Conservation (phyloP, 1,140 invertebrate genomes). For the Aphelenchoides avenae region DNA sequence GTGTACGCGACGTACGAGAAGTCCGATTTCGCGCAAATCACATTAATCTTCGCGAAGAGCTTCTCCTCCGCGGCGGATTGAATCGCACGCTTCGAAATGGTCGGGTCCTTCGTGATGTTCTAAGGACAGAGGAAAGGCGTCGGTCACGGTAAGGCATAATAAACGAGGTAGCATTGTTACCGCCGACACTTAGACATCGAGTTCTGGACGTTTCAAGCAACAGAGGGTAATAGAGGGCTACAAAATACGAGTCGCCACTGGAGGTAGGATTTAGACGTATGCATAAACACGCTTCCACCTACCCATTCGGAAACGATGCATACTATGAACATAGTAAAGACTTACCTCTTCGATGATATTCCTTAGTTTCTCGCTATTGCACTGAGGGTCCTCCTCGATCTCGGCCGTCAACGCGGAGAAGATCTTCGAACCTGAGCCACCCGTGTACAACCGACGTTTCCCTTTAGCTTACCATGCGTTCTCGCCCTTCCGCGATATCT, state of each 20-base stretch:
- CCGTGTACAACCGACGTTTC: no score
- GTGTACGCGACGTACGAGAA: slow-evolving; percentile 57
- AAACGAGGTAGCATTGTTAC: no score
- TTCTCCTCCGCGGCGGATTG: slow-evolving; percentile 59
- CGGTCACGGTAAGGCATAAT: no score
- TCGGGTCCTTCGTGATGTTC: slow-evolving; percentile 55
- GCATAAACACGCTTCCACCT: slow-evolving; percentile 16
- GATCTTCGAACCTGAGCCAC: no score
- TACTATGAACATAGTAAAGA: slow-evolving; percentile 1
- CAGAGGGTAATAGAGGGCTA: no score
- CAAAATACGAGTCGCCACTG: no score
- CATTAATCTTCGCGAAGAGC: slow-evolving; percentile 57
- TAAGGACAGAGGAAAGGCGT: slow-evolving; percentile 24
- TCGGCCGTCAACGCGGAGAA: slow-evolving; percentile 44
- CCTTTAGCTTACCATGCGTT: slow-evolving; percentile 51
- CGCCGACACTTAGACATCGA: no score
- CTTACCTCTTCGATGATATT: slow-evolving; percentile 52
- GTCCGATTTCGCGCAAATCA: slow-evolving; percentile 52
- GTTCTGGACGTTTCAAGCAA: no score
- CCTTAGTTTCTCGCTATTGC: slow-evolving; percentile 53
- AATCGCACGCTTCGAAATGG: slow-evolving; percentile 54
- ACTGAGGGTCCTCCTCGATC: slow-evolving; percentile 54
- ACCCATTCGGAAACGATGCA: slow-evolving; percentile 11
- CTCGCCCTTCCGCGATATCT: slow-evolving; percentile 41
- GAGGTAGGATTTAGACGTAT: slow-evolving; percentile 8